Evolutionary conservation across 2,113 vertebrate species (phyloP), one percentile per base, ranked within the genome.

Genomic region (Dolichallabes microphthalmus): DNA sequence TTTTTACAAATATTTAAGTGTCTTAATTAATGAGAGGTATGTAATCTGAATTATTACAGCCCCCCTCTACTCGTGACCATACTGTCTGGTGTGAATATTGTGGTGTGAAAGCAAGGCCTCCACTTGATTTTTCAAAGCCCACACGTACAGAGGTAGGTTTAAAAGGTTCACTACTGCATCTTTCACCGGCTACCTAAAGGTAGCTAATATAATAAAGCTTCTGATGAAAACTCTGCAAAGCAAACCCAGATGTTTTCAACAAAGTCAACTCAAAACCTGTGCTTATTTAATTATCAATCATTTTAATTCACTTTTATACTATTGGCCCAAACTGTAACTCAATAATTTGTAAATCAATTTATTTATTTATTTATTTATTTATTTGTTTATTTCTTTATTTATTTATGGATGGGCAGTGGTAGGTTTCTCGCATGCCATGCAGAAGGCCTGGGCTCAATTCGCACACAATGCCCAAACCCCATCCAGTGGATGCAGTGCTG

Each of bases 81-180:
- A 53, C 82, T 15, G 39, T 87, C 11, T 86, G 82, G 75, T 94
- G 93, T 85, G 92, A 93, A 66, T 92, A 89, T 86, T 94, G 93
- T 85, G 91, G 91, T 68, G 53, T 60, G 53, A 80, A 77, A 7
- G 86, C 86, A 12, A 85, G 60, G 61, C 92, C 91, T 55, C 85
- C 82, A 25, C 79, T 93, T 60, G 84, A 91, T 80, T 69, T 64
- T 1, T 25, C 69, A 25, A 88, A 80, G 80, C 2, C 52, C 22
- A 76, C 76, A 11, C 61, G 39, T 3, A 30, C 83, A 17, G 86
- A 92, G 92, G 93, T 94, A 84, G 79, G 87, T 45, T n/a, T 35
- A 15, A 53, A 55, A 20, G 17, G 15, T 35, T 32, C 7, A 68
- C 5, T 68, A n/a, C 3, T 15, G 0, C 15, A 1, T 20, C 68